phyloP scores from a whole-genome alignment of 2,888 invertebrate genomes.

The Leucophenga montana region DNA sequence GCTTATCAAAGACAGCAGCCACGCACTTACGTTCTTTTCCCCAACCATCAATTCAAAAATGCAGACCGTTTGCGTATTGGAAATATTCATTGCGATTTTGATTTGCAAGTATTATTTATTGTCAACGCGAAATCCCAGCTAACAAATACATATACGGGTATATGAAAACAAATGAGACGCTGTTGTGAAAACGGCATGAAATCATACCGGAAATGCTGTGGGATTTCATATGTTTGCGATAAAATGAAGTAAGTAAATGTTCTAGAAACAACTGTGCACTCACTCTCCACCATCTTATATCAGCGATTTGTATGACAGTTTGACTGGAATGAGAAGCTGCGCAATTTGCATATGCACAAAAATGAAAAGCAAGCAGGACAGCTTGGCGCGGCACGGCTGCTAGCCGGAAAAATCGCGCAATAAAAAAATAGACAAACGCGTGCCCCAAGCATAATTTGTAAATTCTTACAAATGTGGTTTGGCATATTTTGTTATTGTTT shows the following conservation, averaged over 20 bases:
- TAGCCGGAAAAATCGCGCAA: conserved; percentile 3
- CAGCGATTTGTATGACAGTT: no score
- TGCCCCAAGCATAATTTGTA: conserved; percentile 57
- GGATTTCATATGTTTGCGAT: conserved; percentile 50
- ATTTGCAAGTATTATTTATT: conserved; percentile 68
- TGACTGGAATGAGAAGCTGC: neutral
- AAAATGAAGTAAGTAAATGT: conserved; percentile 34
- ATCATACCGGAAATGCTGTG: conserved; percentile 18
- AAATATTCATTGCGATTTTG: conserved; percentile 58
- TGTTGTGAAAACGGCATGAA: neutral
- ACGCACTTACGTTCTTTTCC: no score
- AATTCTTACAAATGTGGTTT: conserved; percentile 30
- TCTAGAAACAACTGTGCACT: conserved; percentile 15
- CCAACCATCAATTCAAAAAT: conserved; percentile 23
- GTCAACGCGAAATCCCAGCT: conserved; percentile 51
- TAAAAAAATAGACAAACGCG: conserved; percentile 44
- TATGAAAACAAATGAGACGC: neutral
- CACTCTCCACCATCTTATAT: no score
- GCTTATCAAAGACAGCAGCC: no score
- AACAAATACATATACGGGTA: no score
- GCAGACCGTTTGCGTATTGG: neutral
- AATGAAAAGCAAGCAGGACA: no score
- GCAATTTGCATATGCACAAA: conserved; percentile 55
- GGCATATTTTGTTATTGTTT: conserved; percentile 23
- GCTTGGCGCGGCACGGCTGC: no score